Base-by-base conservation (phyloP, 1,140 invertebrate species). In the Frieseomelitta varia region DNA sequence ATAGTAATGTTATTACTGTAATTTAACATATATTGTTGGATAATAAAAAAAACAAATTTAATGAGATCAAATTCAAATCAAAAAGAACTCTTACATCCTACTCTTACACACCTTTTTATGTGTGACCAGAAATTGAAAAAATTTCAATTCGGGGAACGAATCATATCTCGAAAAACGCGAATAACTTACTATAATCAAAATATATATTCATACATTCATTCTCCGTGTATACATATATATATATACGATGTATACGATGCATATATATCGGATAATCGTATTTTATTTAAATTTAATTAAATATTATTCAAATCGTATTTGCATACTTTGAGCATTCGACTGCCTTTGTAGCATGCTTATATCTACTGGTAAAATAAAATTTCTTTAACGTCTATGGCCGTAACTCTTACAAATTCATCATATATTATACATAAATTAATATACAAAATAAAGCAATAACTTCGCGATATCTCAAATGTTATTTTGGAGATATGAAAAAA, bases 21-120 rank as follows among this genome's bases (percentile, higher is more conserved):
- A 84, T 89, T 83, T 86, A 84, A 65, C 88, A 89, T 69, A 74
- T 77, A 81, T 65, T 84, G 81, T 84, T 87, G 65, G 63, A 79
- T 84, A 89, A 80, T 84, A 79, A 88, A 76, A n/a, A 88, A 79
- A 74, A 81, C 80, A 79, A 58, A 79, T 78, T 76, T 81, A 87
- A 89, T 89, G 87, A 89, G 85, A 89, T 89, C 85, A 81, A 84
- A 89, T 86, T 89, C 87, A 83, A 78, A 67, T 69, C 0, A 87
- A 89, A 79, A 74, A 67, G 58, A 61, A 61, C 21, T 21, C 74
- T 88, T 89, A 89, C 34, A 87, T 61, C 87, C 24, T 61, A 61
- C 24, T 88, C 86, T 56, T 73, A 81, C 58, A 17, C 58, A 63
- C 79, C 27, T 55, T 17, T 19, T 71, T 63, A 39, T 51, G 53